phyloP scores from a whole-genome alignment of 2,113 vertebrate species.

The Stigmatopora nigra region DNA sequence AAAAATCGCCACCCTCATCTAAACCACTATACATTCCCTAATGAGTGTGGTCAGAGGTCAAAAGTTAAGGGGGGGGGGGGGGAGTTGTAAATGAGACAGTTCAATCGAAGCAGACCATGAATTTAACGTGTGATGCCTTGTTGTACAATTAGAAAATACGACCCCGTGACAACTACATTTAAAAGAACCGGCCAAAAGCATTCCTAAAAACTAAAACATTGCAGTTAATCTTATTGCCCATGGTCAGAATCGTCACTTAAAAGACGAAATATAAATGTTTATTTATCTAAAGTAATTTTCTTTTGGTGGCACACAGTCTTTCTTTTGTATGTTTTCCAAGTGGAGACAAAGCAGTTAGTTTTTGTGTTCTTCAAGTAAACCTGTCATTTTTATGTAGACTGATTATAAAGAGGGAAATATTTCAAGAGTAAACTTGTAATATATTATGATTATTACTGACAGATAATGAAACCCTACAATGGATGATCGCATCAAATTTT shows the following conservation, averaged over 20 bases:
- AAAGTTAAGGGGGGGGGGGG: conserved; percentile 54
- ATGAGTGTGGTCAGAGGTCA: conserved; percentile 44
- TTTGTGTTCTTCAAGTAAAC: too few relatives aligned
- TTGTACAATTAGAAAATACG: conserved; percentile 79
- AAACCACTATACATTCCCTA: conserved; percentile 12
- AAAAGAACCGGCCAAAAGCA: conserved; percentile 86
- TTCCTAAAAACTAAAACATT: conserved; percentile 44
- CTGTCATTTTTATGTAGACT: too few relatives aligned
- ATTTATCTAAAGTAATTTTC: too few relatives aligned
- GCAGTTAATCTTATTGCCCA: not conserved
- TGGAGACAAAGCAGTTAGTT: too few relatives aligned
- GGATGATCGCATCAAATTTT: too few relatives aligned
- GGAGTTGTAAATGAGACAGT: conserved; percentile 50
- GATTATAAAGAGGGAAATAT: too few relatives aligned
- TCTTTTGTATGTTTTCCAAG: too few relatives aligned
- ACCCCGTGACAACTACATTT: conserved; percentile 70
- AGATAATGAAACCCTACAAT: too few relatives aligned
- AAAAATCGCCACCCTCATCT: conserved; percentile 31
- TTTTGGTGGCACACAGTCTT: too few relatives aligned
- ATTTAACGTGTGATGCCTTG: conserved; percentile 78
- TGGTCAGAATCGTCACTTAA: not conserved
- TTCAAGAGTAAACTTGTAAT: too few relatives aligned
- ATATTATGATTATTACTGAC: too few relatives aligned
- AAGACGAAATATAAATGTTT: not conserved
- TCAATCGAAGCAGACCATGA: conserved; percentile 64